Evolutionary conservation across 2,888 invertebrate genomes (phyloP).

Genomic region (Rhaphigaster nebulosa): DNA sequence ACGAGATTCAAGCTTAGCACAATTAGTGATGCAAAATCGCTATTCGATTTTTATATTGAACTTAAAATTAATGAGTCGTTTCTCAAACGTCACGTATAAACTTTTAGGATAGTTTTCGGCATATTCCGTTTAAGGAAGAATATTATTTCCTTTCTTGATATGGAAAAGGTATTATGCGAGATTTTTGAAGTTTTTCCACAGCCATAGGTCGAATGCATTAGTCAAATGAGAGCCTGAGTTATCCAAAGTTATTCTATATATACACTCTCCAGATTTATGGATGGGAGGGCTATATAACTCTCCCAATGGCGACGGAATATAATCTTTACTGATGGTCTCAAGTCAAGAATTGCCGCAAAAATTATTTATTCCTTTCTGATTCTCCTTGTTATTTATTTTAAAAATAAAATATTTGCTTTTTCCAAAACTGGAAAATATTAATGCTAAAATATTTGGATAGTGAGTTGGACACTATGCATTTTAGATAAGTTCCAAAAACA

Average conservation of each 20-base stretch:
- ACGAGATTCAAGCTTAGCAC: no score
- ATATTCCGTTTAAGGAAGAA: background rate
- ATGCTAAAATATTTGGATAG: background rate
- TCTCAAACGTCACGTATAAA: background rate
- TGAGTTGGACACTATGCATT: background rate
- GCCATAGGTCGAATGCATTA: background rate
- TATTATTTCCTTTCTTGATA: background rate
- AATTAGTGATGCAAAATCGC: no score
- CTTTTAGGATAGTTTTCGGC: background rate
- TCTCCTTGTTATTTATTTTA: background rate
- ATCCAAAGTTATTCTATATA: slow-evolving; percentile 31
- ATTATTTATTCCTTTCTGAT: background rate
- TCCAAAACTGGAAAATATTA: background rate
- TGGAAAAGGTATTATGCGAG: slow-evolving; percentile 1
- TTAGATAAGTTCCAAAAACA: background rate
- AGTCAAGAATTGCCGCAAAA: background rate
- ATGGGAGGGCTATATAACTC: background rate
- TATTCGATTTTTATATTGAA: no score
- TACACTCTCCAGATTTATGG: slow-evolving; percentile 31
- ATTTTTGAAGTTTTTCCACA: background rate
- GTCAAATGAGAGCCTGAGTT: slow-evolving; percentile 6
- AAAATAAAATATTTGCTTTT: background rate
- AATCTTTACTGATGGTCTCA: slow-evolving; percentile 26
- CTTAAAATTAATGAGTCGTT: no score
- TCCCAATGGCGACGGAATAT: background rate